Evolutionary conservation across 30 jellyfish, hydroid and myxozoan genomes (phyloP).

Genomic region (Sanderia malayensis): DNA sequence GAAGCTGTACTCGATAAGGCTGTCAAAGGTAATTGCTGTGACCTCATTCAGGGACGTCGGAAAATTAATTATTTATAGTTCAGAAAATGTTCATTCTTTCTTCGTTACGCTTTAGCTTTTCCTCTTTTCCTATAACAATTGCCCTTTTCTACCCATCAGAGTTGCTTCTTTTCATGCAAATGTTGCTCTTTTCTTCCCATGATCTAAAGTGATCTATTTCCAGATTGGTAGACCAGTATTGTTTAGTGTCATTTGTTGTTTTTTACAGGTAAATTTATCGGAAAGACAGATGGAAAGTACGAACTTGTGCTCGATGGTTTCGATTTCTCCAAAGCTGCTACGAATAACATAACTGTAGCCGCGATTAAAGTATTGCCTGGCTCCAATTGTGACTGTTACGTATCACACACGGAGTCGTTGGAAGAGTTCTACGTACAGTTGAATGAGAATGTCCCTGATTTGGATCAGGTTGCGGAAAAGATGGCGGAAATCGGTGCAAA

Average conservation of each 20-base stretch:
- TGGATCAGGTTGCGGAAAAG: conserved; percentile 11
- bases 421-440: conserved; percentile 49
- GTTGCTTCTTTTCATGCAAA: too few species aligned
- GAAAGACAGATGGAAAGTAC: neutral
- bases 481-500: neutral
- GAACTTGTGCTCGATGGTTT: conserved; percentile 2
- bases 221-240: too few species aligned
- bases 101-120: too few species aligned
- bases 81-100: too few species aligned
- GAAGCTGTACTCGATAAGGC: conserved; percentile 1
- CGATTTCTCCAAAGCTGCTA: neutral
- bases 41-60: too few species aligned
- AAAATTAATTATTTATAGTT: too few species aligned
- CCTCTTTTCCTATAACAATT: too few species aligned
- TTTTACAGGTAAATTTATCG: neutral
- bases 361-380: conserved; percentile 22
- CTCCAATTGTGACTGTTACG: conserved; percentile 18
- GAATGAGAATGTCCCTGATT: conserved; percentile 9
- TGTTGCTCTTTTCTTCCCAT: too few species aligned
- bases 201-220: too few species aligned
- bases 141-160: too few species aligned
- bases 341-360: neutral
- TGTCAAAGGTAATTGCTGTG: conserved; percentile 26
- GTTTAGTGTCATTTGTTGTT: too few species aligned
- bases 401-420: conserved; percentile 34